A percentile compares a stretch with the other conserved stretches of the same genome.
These are phyloP conservation scores for Micropoecilia bifurca DNA, from an alignment of 2,797 vertebrate species.

Conservation along the genomic window DNA sequence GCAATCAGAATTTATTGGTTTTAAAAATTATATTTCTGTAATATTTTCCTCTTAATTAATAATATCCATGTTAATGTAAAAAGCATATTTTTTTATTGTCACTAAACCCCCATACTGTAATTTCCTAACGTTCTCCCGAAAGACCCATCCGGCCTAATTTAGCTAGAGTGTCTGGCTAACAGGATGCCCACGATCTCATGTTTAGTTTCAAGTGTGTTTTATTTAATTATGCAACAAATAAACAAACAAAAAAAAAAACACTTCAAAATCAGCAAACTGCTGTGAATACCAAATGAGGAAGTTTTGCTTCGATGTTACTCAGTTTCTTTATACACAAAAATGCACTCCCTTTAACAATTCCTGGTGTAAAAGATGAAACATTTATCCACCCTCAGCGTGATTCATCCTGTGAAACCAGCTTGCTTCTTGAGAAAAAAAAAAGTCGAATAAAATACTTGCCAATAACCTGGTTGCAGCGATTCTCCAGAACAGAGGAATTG, in stretches of 20 bases:
- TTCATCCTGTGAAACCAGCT: not conserved
- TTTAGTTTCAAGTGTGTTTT: not conserved
- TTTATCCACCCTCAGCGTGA: not conserved
- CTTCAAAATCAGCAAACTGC: not conserved
- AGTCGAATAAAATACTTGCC: not conserved
- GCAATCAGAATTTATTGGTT: not conserved
- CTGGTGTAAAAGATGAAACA: not conserved
- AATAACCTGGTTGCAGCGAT: not conserved
- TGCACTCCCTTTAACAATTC: not conserved
- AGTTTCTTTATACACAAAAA: not conserved
- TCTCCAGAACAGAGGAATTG: not conserved
- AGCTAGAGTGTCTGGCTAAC: not conserved
- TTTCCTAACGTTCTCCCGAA: not conserved
- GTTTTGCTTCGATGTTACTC: not conserved
- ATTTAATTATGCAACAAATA: not conserved
- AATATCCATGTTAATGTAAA: not conserved
- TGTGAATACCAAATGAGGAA: not conserved
- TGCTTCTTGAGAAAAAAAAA: not conserved
- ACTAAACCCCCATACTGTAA: not conserved
- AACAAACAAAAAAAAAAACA: not conserved
- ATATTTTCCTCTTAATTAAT: not conserved
- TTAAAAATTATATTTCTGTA: not conserved
- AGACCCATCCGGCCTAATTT: no score
- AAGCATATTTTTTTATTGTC: not conserved
- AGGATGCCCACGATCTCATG: not conserved